phyloP scores from a whole-genome alignment of 2,113 vertebrate genomes.

The Podilymbus podiceps region DNA sequence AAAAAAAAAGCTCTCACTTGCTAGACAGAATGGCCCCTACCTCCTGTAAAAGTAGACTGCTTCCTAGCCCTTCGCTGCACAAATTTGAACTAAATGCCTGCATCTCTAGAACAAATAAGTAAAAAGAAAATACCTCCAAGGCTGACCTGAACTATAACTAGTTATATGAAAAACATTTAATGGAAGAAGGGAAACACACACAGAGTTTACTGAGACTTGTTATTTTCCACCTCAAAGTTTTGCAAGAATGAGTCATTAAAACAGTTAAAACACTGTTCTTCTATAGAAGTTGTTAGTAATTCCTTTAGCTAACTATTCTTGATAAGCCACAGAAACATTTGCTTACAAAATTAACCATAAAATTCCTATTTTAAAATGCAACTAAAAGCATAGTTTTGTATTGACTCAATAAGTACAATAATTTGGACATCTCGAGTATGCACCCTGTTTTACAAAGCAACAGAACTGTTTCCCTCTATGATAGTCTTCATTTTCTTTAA shows the following conservation, averaged over 20 bases:
- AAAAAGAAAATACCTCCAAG: neutral
- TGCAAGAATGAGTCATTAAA: neutral
- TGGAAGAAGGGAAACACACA: neutral
- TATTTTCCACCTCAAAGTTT: neutral
- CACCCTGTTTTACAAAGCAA: neutral
- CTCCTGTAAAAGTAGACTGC: rapidly evolving
- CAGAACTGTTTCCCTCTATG: neutral
- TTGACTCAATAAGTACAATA: neutral
- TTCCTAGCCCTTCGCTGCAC: neutral
- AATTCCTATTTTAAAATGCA: neutral
- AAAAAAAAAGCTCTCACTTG: neutral
- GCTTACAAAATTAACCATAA: neutral
- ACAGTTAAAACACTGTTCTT: neutral
- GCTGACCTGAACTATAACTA: neutral
- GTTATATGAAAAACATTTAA: neutral
- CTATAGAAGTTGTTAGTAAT: neutral
- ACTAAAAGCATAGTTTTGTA: neutral
- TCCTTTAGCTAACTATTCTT: neutral
- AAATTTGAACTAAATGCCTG: neutral
- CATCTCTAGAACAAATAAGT: neutral
- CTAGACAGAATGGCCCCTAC: neutral
- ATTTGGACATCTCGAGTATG: neutral
- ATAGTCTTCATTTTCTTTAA: neutral
- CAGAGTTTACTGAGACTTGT: neutral
- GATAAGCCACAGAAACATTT: neutral